Conservation (phyloP, 2,888 invertebrate species). For the Dasypogon diadema region DNA sequence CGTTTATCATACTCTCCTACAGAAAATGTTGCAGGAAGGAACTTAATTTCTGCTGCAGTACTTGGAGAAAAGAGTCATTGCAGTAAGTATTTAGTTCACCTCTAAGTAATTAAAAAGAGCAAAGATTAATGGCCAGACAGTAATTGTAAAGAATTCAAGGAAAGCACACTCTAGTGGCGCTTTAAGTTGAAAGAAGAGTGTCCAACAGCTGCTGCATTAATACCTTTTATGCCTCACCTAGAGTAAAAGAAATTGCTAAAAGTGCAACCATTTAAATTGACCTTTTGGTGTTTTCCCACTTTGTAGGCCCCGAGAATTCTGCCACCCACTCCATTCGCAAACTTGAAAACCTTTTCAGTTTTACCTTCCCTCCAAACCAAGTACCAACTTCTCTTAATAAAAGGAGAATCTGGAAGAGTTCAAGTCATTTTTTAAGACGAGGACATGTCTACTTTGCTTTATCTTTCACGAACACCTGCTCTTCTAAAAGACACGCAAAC, state of each 20-base stretch:
- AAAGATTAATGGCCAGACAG: constrained; percentile 42
- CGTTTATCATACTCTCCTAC: neutral
- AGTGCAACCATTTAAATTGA: constrained; percentile 24
- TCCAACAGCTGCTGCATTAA: neutral
- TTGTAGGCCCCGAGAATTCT: constrained; percentile 4
- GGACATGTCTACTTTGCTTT: constrained; percentile 43
- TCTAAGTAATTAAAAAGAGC: constrained; percentile 41
- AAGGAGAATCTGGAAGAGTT: constrained; percentile 23
- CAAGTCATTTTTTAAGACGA: constrained; percentile 45
- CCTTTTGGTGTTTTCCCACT: constrained; percentile 15
- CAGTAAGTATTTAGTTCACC: constrained; percentile 40
- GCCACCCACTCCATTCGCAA: neutral
- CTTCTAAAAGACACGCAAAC: constrained; percentile 33
- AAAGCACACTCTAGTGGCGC: constrained; percentile 8
- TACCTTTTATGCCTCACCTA: neutral
- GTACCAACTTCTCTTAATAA: neutral
- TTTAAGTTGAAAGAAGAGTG: neutral
- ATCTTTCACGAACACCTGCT: constrained; percentile 46
- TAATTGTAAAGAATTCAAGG: constrained; percentile 3
- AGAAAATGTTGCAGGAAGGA: neutral
- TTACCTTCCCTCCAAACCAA: neutral
- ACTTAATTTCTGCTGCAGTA: constrained; percentile 2
- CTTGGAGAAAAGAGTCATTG: constrained; percentile 13
- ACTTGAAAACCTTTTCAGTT: neutral
- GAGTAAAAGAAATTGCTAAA: neutral